Percentiles rank a stretch among this genome's conserved stretches.
Conservation (phyloP, 2,888 invertebrate species). For the Sminthurinus aureus region DNA sequence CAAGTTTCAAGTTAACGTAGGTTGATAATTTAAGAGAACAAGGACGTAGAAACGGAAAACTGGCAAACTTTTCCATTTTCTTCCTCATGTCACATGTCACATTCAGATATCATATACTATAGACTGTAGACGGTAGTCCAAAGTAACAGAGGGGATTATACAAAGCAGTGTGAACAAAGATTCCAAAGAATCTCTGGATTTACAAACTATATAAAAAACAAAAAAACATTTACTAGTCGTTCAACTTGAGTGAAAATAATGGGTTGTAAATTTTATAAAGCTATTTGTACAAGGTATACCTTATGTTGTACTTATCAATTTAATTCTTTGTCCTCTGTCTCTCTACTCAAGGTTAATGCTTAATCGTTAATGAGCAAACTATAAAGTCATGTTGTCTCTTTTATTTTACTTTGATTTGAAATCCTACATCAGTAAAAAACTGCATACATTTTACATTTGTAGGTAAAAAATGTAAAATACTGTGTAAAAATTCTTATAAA, state of each 20-base stretch:
- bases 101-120: background rate
- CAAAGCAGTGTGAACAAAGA: background rate
- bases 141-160: background rate
- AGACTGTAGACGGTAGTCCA: background rate
- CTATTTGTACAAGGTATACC: too few species aligned
- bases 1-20: background rate
- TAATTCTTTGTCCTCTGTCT: too few species aligned
- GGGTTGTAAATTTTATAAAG: too few species aligned
- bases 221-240: background rate
- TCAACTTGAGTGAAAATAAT: background rate
- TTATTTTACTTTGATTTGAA: too few species aligned
- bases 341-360: too few species aligned
- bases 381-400: too few species aligned
- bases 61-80: background rate
- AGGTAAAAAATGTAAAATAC: too few species aligned
- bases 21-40: background rate
- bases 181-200: background rate
- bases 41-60: background rate
- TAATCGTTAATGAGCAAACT: too few species aligned
- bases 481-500: too few species aligned
- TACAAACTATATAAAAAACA: background rate
- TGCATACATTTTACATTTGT: too few species aligned
- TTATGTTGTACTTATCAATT: too few species aligned
- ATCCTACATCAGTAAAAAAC: too few species aligned
- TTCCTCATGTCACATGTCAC: background rate